Base-by-base conservation (phyloP, 2,797 vertebrate species). In the Eulemur coronatus region DNA sequence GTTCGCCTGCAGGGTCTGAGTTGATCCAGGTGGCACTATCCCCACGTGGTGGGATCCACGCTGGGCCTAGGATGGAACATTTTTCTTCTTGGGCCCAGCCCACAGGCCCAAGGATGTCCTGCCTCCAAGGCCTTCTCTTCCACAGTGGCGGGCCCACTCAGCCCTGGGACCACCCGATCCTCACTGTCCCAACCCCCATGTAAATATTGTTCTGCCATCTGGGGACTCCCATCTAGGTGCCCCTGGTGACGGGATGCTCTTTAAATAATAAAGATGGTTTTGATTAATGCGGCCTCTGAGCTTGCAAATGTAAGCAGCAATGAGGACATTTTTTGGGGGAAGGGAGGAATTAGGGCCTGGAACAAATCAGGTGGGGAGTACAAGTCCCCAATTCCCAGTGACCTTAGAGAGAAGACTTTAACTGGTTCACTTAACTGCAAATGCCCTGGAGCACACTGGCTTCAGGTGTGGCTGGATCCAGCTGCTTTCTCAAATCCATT, bases 191-290 rank as follows among this genome's bases (percentile, higher is more conserved):
- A 43, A 46, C 17, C 73, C 93, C 84, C 70, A 13, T 95, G 92
- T 95, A 96, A 97, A 97, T 97, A 96, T 96, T 82, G 35, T 97
- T 89, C 97, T 88, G 87, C 70, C 69, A 41, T 88, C 76, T 70
- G 84, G 96, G 94, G 89, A 48, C 55, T 61, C 96, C 46, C 17
- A 26, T 72, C 26, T 17, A 11, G 86, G 69, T 50, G 41, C 59
- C 87, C 88, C 61, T 55, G 94, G 67, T 59, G 82, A 65, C 70
- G 63, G 76, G 67, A 92, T 94, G 69, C 92, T 96, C 96, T 96
- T 96, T 95, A 95, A 96, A 95, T 97, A 97, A 96, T 97, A 97
- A 97, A 97, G 76, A 43, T 88, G 81, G 96, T 98, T 98, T 98
- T 98, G 96, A 98, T 96, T 98, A 98, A 96, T 12, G 57, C 4